Conservation (phyloP, 2,113 vertebrate genomes). For the Corydoras sp. region DNA sequence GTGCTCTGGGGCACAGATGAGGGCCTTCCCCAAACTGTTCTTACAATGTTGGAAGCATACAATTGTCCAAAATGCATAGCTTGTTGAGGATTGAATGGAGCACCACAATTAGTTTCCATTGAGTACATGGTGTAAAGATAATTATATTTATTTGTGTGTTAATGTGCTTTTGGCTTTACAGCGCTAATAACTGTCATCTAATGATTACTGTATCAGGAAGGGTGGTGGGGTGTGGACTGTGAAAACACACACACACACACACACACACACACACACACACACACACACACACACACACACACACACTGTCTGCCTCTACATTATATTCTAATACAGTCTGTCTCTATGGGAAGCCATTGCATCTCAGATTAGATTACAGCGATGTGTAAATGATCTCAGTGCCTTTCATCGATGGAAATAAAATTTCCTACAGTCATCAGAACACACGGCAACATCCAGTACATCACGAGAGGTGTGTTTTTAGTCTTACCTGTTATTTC, state of each 20-base stretch:
- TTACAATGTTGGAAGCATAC: too few species aligned
- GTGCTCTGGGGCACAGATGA: too few species aligned
- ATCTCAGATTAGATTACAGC: slow-evolving; percentile 13
- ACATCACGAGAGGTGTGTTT: not conserved
- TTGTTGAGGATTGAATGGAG: too few species aligned
- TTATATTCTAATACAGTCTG: slow-evolving; percentile 12
- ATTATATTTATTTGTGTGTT: not conserved
- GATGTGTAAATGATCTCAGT: slow-evolving; percentile 10
- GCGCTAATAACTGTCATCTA: not conserved
- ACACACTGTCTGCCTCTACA: not conserved
- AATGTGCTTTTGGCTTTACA: not conserved
- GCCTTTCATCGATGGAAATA: slow-evolving; percentile 3
- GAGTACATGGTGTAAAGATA: too few species aligned
- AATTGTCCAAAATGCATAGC: too few species aligned
- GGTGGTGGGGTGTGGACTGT: not conserved
- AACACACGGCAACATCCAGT: not conserved
- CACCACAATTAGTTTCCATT: too few species aligned
- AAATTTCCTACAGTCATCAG: not conserved
- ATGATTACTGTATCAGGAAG: slow-evolving; percentile 1
- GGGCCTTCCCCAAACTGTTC: too few species aligned
- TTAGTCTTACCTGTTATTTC: slow-evolving; percentile 2
- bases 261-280: not conserved
- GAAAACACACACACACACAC: not conserved
- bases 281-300: not conserved
- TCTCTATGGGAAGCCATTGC: not conserved